Evolutionary conservation across 2,113 vertebrate genomes (phyloP).

Genomic region (Hippocampus guttulatus): DNA sequence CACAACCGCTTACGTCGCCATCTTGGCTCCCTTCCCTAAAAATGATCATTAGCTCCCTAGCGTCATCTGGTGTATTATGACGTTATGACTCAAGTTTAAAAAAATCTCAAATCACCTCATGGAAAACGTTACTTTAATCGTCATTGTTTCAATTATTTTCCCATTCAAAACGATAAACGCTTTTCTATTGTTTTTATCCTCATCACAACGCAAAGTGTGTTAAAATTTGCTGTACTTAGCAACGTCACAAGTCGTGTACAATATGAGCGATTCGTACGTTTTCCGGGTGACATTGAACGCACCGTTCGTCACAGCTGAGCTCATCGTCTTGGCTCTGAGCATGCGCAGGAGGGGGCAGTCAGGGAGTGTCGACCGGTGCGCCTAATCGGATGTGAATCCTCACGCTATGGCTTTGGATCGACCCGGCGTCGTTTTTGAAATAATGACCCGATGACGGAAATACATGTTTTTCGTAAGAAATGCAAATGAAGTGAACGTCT

Average conservation of each 20-base stretch:
- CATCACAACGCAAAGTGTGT: background rate
- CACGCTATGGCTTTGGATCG: constrained; percentile 28
- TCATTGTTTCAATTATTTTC: background rate
- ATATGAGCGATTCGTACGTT: background rate
- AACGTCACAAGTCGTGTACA: background rate
- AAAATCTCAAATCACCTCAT: too few species aligned
- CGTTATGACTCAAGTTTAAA: too few species aligned
- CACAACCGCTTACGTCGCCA: too few species aligned
- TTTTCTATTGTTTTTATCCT: background rate
- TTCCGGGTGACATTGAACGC: constrained; percentile 46
- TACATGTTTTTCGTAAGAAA: constrained; percentile 3
- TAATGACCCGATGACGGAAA: constrained; percentile 41
- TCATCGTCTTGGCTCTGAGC: constrained; percentile 29
- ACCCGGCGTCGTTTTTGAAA: constrained; percentile 49
- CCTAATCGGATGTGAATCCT: constrained; percentile 6
- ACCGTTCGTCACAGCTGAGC: constrained; percentile 42
- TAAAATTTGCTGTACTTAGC: background rate
- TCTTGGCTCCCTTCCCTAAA: too few species aligned
- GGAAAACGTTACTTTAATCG: too few species aligned
- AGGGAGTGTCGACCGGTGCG: constrained; percentile 72
- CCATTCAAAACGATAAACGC: background rate
- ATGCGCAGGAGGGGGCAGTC: constrained; percentile 58
- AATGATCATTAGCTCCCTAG: too few species aligned
- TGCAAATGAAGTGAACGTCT: constrained; percentile 6
- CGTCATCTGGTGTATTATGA: too few species aligned